Evolutionary conservation across 2,888 invertebrate genomes (phyloP), one percentile per base, ranked within the genome.

Genomic region (Habrosyne pyritoides): DNA sequence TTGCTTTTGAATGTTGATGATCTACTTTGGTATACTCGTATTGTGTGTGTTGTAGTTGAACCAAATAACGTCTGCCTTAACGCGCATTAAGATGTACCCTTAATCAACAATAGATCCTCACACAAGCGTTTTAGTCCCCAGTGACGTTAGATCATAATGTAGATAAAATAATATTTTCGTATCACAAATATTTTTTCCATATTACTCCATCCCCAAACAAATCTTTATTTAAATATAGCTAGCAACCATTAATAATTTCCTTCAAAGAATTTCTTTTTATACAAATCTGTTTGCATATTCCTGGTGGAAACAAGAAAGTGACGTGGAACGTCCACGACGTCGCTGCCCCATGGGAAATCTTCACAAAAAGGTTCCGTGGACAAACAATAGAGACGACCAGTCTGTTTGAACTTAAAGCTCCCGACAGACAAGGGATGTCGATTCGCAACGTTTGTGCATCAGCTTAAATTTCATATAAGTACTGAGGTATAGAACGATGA

Each of bases 321-420:
- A 83, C 77, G 81, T 75, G 79, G 76, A 74, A 71, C 74, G 79
- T 78, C 81, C 76, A 68, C 72, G 64, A 62, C 69, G 64, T 65
- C 49, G 42, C 42, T 42, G 66, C 73, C 89, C 77, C 89, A 57
- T 61, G 90, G 89, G 91, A 91, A 91, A 91, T 91, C 85, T 89
- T 73, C 74, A 79, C 83, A 83, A 87, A 89, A 88, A 89, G 88
- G 86, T 86, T 84, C 73, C 77, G 71, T 69, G 75, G 73, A 77
- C 83, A 86, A 89, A 88, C 87, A 87, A 86, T 81, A 74, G 73
- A 76, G 77, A 70, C 30, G 71, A 67, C 71, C 71, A 69, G 73
- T 67, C 75, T 81, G 75, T 79, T 84, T 82, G 78, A 79, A 77
- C 77, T 75, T 74, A 75, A 70, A 65, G 61, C 66, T 54, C 61